A percentile compares a stretch with the other conserved stretches of the same genome.
These are phyloP conservation scores for Zygothrica quintamaculata DNA, from an alignment of 2,888 invertebrate species.

Conservation along the genomic window DNA sequence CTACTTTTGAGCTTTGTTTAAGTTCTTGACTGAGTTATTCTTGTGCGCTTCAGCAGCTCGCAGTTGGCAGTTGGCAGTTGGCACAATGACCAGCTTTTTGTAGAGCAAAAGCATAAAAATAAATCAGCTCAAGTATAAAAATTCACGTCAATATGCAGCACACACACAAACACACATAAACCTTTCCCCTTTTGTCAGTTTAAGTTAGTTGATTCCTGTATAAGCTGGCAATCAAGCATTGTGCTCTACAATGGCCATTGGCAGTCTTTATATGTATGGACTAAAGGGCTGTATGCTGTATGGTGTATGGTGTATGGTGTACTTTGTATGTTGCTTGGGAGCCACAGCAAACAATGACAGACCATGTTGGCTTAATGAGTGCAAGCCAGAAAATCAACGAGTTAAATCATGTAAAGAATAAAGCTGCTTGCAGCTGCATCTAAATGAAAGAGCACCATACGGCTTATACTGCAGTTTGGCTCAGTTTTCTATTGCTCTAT, in stretches of 20 bases:
- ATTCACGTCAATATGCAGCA: constrained; percentile 57
- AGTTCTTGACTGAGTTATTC: constrained; percentile 63
- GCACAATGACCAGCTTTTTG: constrained; percentile 37
- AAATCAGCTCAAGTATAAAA: constrained; percentile 66
- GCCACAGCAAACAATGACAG: constrained; percentile 49
- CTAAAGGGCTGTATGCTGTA: too few relatives aligned
- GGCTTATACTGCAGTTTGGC: not conserved
- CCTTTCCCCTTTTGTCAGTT: not conserved
- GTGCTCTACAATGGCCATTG: constrained; percentile 11
- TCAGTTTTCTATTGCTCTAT: too few relatives aligned
- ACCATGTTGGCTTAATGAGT: constrained; percentile 70
- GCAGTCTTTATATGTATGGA: too few relatives aligned
- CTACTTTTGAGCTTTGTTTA: constrained; percentile 66
- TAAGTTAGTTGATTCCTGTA: not conserved
- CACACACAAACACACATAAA: constrained; percentile 6
- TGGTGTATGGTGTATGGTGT: too few relatives aligned
- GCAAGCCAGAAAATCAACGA: constrained; percentile 76
- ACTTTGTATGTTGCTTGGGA: constrained; percentile 19
- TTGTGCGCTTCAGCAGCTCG: too few relatives aligned
- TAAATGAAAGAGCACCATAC: constrained; percentile 13
- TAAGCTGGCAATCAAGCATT: constrained; percentile 23
- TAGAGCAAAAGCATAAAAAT: constrained; percentile 50
- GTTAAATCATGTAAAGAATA: constrained; percentile 63
- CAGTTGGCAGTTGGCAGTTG: too few relatives aligned
- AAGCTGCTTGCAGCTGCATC: constrained; percentile 41